phyloP scores from a whole-genome alignment of 2,113 vertebrate genomes.

The Phrynocephalus versicolor region DNA sequence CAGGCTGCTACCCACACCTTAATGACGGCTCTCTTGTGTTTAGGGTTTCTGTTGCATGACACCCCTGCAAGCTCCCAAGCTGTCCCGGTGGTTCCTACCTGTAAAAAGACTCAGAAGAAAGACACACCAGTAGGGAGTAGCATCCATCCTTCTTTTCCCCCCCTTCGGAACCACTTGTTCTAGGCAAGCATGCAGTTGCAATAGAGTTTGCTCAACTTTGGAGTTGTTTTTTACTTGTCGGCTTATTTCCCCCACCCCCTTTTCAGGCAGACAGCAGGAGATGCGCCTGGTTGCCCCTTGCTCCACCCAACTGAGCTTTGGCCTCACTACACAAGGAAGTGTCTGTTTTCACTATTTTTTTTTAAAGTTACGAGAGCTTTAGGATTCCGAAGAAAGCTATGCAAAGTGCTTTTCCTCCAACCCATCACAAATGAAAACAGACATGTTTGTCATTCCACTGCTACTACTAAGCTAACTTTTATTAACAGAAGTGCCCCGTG shows the following conservation, averaged over 20 bases:
- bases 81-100: not conserved
- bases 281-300: not conserved
- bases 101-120: not conserved
- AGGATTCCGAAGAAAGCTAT: too few species aligned
- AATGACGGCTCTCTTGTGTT: too few species aligned
- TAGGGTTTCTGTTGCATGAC: not conserved
- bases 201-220: too few species aligned
- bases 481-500: too few species aligned
- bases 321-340: not conserved
- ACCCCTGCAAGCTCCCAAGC: too few species aligned
- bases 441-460: not conserved
- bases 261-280: conserved; percentile 9
- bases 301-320: not conserved
- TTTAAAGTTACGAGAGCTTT: not conserved
- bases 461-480: too few species aligned
- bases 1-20: not conserved
- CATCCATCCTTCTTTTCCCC: not conserved
- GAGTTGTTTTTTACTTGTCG: not conserved
- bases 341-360: not conserved
- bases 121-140: not conserved
- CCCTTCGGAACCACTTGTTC: not conserved
- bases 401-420: not conserved
- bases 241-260: not conserved
- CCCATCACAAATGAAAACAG: not conserved
- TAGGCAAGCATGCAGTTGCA: too few species aligned